Conservation (phyloP, 2,888 invertebrate species). For the Crepidodera aurea region DNA sequence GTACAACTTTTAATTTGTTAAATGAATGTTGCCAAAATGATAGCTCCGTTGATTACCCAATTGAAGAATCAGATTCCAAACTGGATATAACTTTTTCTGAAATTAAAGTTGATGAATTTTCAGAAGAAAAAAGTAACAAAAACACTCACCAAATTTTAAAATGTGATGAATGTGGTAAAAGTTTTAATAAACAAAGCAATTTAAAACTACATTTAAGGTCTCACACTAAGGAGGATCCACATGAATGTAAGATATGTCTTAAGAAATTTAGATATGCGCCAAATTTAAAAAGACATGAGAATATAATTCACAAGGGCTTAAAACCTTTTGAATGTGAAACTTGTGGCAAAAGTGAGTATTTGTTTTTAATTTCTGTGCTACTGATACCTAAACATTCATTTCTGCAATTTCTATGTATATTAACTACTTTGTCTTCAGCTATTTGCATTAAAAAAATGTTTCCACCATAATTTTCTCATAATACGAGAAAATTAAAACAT, state of each 20-base stretch:
- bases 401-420: too few relatives aligned
- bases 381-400: too few relatives aligned
- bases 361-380: too few relatives aligned
- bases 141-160: not conserved
- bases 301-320: conserved; percentile 42
- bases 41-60: not conserved
- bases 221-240: conserved; percentile 35
- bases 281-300: conserved; percentile 38
- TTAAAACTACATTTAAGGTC: conserved; percentile 33
- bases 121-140: not conserved
- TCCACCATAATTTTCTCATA: too few relatives aligned
- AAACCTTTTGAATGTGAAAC: conserved; percentile 47
- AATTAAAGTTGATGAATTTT: not conserved
- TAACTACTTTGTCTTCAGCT: too few relatives aligned
- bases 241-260: conserved; percentile 37
- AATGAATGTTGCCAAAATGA: conserved; percentile 6
- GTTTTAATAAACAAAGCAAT: conserved; percentile 24
- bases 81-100: not conserved
- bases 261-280: conserved; percentile 37
- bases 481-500: too few relatives aligned
- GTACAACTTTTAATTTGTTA: not conserved
- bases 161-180: conserved; percentile 33
- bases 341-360: conserved; percentile 45
- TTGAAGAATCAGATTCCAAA: not conserved
- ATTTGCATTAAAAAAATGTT: too few relatives aligned